Evolutionary conservation across 1,140 invertebrate species (phyloP).

Genomic region (Conus ventricosus): DNA sequence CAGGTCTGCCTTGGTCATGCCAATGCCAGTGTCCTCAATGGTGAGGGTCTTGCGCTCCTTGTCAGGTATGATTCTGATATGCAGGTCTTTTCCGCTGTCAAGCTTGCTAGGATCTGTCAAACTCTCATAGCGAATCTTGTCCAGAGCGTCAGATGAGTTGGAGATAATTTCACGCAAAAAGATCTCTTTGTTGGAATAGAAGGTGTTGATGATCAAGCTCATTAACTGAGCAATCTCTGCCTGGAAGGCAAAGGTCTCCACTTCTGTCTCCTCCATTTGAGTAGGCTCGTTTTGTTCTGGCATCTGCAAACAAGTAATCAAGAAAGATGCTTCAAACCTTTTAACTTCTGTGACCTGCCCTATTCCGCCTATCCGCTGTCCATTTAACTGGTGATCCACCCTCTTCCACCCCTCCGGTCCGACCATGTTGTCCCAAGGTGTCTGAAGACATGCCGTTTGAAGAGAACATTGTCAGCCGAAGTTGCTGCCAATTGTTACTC

Average conservation of each 20-base stretch:
- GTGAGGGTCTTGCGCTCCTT: conserved; percentile 91
- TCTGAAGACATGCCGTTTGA: no score
- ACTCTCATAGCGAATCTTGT: conserved; percentile 88
- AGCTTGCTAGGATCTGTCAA: conserved; percentile 90
- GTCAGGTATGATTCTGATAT: conserved; percentile 94
- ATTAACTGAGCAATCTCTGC: conserved; percentile 96
- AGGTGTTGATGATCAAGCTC: conserved; percentile 99
- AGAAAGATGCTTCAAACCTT: background rate
- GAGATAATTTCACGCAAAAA: conserved; percentile 98
- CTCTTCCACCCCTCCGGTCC: no score
- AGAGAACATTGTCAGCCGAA: no score
- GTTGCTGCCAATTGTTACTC: no score
- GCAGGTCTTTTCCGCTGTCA: conserved; percentile 89
- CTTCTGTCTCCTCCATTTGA: conserved; percentile 70
- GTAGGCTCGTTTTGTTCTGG: conserved; percentile 58
- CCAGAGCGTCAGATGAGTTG: conserved; percentile 88
- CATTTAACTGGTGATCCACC: no score
- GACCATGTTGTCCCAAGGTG: no score
- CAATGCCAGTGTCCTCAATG: conserved; percentile 94
- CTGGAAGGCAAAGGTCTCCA: conserved; percentile 87
- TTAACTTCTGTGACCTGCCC: no score
- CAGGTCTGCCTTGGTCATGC: conserved; percentile 97
- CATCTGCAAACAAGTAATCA: conserved; percentile 59
- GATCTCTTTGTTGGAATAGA: conserved; percentile 99
- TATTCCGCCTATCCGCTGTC: no score